A percentile compares a stretch with the other conserved stretches of the same genome.
phyloP scores from a whole-genome alignment of 1,140 invertebrate genomes.

The Aphaenogaster floridana region DNA sequence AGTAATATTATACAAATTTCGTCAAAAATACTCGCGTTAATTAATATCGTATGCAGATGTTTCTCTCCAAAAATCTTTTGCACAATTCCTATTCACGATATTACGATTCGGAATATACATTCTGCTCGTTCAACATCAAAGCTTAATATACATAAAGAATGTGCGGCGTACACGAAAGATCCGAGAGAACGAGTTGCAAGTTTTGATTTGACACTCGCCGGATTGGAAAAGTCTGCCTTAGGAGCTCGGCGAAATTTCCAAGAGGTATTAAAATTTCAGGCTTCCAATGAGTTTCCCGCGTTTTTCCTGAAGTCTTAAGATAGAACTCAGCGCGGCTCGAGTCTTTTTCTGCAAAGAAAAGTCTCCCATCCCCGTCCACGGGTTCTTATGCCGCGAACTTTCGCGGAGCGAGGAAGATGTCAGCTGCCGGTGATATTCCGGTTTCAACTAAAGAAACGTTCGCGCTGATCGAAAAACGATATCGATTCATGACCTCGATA shows the following conservation, averaged over 20 bases:
- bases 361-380: constrained; percentile 3
- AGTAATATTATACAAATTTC: not conserved
- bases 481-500: constrained; percentile 40
- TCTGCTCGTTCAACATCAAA: constrained; percentile 13
- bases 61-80: not conserved
- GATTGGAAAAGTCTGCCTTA: constrained; percentile 50
- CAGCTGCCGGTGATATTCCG: constrained; percentile 56
- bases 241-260: constrained; percentile 47
- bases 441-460: constrained; percentile 42
- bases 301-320: constrained; percentile 54
- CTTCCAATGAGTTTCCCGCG: constrained; percentile 56
- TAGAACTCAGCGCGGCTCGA: constrained; percentile 34
- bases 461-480: constrained; percentile 55
- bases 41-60: not conserved
- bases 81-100: not conserved
- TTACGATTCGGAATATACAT: not conserved
- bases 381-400: constrained; percentile 48
- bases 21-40: constrained; percentile 1
- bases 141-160: constrained; percentile 23
- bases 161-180: constrained; percentile 14
- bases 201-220: constrained; percentile 56
- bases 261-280: constrained; percentile 61
- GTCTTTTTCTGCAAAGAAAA: constrained; percentile 49
- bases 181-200: constrained; percentile 26
- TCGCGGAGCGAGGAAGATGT: constrained; percentile 41